A percentile compares a stretch with the other conserved stretches of the same genome.
phyloP scores from a whole-genome alignment of 2,113 vertebrate species.

The Muntiacus reevesi region DNA sequence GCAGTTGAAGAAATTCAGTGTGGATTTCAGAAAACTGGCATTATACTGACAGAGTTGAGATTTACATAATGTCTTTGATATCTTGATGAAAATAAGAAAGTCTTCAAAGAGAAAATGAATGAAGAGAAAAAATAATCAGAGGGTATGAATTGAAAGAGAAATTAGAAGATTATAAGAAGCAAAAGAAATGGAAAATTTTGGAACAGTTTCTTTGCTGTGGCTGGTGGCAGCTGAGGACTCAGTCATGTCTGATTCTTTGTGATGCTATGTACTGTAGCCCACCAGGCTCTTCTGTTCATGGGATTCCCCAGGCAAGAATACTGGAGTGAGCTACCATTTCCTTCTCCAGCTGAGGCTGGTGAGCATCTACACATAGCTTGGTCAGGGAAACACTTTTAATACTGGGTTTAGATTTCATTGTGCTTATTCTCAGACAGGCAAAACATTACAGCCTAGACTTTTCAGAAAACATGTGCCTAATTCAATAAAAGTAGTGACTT shows the following conservation, averaged over 20 bases:
- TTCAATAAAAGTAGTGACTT: slow-evolving; percentile 11
- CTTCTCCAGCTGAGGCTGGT: background rate
- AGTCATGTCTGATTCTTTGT: background rate
- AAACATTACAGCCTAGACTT: background rate
- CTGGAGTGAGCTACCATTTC: background rate
- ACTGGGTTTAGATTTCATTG: background rate
- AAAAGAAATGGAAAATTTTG: background rate
- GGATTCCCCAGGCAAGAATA: background rate
- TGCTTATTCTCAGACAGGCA: background rate
- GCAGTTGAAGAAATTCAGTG: background rate
- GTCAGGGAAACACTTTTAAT: background rate
- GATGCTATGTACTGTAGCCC: background rate
- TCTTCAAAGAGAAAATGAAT: background rate
- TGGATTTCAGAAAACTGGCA: background rate
- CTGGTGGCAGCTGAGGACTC: background rate
- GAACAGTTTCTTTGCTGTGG: background rate
- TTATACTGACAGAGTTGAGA: background rate
- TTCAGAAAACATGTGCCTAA: background rate
- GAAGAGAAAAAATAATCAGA: background rate
- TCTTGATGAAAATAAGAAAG: background rate
- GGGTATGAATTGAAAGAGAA: background rate
- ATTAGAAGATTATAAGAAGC: background rate
- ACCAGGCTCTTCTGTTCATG: background rate
- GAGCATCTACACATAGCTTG: background rate
- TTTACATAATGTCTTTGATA: background rate